Conservation (phyloP, 2,113 vertebrate species). For the Eulemur rufifrons region DNA sequence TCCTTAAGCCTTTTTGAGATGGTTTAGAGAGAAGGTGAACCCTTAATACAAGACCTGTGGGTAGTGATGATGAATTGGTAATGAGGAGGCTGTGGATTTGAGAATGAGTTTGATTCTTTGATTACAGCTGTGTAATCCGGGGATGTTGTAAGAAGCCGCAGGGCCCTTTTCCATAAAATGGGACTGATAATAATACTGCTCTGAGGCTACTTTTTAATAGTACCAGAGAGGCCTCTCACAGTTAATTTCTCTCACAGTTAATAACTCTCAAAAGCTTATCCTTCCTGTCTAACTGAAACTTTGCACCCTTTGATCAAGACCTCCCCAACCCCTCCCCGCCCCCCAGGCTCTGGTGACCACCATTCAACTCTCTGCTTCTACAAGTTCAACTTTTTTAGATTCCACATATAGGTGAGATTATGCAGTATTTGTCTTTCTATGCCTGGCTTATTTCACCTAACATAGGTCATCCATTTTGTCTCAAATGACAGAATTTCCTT, state of each 20-base stretch:
- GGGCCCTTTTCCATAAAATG: not conserved
- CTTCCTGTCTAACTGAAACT: not conserved
- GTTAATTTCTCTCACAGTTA: slow-evolving; percentile 21
- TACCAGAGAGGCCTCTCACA: not conserved
- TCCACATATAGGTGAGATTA: not conserved
- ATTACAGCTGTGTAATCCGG: not conserved
- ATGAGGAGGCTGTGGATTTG: not conserved
- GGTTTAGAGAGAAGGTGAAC: not conserved
- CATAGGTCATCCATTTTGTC: not conserved
- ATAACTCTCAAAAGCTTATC: not conserved
- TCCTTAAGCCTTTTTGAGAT: not conserved
- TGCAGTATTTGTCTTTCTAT: not conserved
- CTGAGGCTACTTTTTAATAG: not conserved
- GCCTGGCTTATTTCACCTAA: not conserved
- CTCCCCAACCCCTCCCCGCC: not conserved
- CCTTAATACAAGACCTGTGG: not conserved
- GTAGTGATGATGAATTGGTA: not conserved
- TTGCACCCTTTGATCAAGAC: not conserved
- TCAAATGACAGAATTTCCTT: not conserved
- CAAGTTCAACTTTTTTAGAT: not conserved
- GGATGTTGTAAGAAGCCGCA: not conserved
- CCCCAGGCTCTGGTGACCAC: not conserved
- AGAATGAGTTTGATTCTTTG: not conserved
- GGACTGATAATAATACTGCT: not conserved
- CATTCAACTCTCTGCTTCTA: not conserved